A percentile compares a stretch with the other conserved stretches of the same genome.
These are phyloP conservation scores for Calcarius lapponicus DNA, from an alignment of 2,797 vertebrate genomes.

Conservation along the genomic window DNA sequence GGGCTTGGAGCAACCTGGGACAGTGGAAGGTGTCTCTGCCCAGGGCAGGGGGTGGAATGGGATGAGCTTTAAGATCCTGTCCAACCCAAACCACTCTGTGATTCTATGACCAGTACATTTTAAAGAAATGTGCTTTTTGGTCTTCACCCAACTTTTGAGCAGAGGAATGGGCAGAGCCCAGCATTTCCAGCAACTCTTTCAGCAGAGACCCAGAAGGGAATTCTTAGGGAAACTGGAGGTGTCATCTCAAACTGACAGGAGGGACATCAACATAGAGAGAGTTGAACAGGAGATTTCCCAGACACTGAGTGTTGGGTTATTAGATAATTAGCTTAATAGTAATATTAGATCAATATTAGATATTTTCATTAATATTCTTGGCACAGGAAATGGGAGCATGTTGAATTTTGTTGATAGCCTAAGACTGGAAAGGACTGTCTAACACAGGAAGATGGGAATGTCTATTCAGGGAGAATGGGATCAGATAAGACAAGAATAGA, in stretches of 20 bases:
- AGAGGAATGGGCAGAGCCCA: neutral
- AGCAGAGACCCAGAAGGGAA: neutral
- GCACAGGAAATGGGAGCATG: neutral
- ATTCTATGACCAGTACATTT: neutral
- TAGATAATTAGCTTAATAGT: neutral
- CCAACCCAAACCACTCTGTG: neutral
- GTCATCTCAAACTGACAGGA: neutral
- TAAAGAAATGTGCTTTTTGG: neutral
- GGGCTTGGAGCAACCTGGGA: neutral
- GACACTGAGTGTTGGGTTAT: neutral
- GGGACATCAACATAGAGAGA: neutral
- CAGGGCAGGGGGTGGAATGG: fast-evolving
- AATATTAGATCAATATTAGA: neutral
- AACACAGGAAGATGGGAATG: neutral
- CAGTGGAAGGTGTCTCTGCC: neutral
- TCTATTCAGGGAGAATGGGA: neutral
- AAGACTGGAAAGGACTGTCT: neutral
- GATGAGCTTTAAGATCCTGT: neutral
- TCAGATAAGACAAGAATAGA: neutral
- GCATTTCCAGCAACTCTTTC: neutral
- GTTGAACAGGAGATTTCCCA: neutral
- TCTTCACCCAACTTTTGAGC: neutral
- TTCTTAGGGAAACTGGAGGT: neutral
- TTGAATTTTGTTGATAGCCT: neutral
- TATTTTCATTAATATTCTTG: neutral